A percentile compares a stretch with the other conserved stretches of the same genome.
Conservation (phyloP, 2,113 vertebrate genomes). For the Xiphophorus maculatus region DNA sequence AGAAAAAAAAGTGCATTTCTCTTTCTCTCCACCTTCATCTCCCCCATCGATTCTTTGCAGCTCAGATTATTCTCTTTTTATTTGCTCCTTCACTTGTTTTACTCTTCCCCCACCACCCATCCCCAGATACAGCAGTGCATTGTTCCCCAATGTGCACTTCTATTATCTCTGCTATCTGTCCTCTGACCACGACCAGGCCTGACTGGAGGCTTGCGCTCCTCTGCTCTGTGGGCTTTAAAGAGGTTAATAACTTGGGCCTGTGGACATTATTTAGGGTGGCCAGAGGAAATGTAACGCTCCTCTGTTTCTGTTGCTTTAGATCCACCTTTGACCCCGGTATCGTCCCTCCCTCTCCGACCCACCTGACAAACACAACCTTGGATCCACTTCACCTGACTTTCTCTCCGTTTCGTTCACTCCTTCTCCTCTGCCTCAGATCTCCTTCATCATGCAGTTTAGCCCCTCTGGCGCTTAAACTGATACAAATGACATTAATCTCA, state of each 20-base stretch:
- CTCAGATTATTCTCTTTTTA: slow-evolving; percentile 83
- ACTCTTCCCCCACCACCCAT: slow-evolving; percentile 51
- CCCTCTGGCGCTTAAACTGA: slow-evolving; percentile 76
- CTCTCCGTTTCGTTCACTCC: slow-evolving; percentile 45
- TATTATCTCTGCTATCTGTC: slow-evolving; percentile 79
- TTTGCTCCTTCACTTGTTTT: slow-evolving; percentile 69
- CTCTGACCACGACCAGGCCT: slow-evolving; percentile 73
- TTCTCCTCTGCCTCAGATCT: slow-evolving; percentile 47
- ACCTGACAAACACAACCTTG: slow-evolving; percentile 62
- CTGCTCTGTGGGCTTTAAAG: slow-evolving; percentile 75
- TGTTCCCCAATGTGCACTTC: slow-evolving; percentile 74
- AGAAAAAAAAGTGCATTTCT: slow-evolving; percentile 57
- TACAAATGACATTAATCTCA: slow-evolving; percentile 83
- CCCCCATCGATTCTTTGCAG: slow-evolving; percentile 84
- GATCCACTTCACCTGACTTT: slow-evolving; percentile 47
- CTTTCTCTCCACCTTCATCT: slow-evolving; percentile 78
- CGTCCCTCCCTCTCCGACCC: slow-evolving; percentile 48
- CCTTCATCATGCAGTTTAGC: slow-evolving; percentile 72
- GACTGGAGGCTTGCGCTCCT: slow-evolving; percentile 65
- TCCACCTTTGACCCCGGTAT: slow-evolving; percentile 72
- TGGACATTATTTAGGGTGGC: slow-evolving; percentile 82
- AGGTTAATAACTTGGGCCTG: slow-evolving; percentile 85
- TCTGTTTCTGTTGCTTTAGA: slow-evolving; percentile 77
- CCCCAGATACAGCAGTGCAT: slow-evolving; percentile 70
- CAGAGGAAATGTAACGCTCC: slow-evolving; percentile 75